Evolutionary conservation across 2,888 invertebrate species (phyloP), one percentile per base, ranked within the genome.

Genomic region (Euzophera pinguis): DNA sequence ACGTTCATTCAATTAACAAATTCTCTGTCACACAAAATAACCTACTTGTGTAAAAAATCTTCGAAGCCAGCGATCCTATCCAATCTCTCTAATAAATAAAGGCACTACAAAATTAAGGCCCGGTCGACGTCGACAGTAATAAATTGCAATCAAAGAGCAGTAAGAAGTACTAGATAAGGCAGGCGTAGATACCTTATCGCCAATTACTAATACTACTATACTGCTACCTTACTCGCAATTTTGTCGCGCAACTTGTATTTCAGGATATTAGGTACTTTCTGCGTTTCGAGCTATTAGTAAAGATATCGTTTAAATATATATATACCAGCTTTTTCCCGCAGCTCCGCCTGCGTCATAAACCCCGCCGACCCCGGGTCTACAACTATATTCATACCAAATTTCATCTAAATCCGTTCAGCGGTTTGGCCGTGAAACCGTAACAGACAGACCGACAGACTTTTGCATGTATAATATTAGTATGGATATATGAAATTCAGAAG

Each of bases 71-170:
- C 10, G 7, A 10, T 6, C 38, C 1, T 14, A 38, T 38, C 4
- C 38, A 4, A 16, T 16, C 39, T 16, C 9, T 14, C 3, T 13
- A 13, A 8, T 14, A 39, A 16, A 16, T 16, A 16, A 17, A 16
- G 13, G 7, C 9, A 39, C 7, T 14, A 39, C 39, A 39, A 39
- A 13, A 39, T 39, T 32, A 32, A 32, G 9, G 16, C 4, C 16
- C 16, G 8, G 16, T 10, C 12, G 37, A 12, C 29, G 14, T 9
- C 14, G 12, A 27, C 27, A 4, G 51, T 43, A 42, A 37, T 51
- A 51, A 51, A 51, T 51, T 51, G 43, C 51, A 51, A 51, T 51
- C 51, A 51, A 42, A 34, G 43, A 34, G 43, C 29, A 27, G 14
- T 45, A 45, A 45, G 9, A 7, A 14, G 29, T 10, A 39, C 9